Evolutionary conservation across 2,888 invertebrate species (phyloP), one percentile per base, ranked within the genome.

Genomic region (Drosophila prolongata): DNA sequence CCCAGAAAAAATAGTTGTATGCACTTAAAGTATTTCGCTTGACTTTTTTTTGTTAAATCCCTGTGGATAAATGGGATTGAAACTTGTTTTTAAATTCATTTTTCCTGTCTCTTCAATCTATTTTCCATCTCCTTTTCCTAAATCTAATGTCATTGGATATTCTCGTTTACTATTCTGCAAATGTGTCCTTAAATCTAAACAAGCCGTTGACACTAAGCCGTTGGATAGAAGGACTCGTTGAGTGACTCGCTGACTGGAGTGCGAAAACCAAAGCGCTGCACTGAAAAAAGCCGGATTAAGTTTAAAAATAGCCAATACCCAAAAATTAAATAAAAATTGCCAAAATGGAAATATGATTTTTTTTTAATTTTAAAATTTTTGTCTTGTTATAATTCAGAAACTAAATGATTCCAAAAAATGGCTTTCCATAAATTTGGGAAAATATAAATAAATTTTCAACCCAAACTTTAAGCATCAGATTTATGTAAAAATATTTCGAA

Each of bases 141-240:
- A 44, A 60, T 38, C 66, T 79, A 78, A 81, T 79, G 70, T 61
- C 66, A 47, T 65, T 73, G 75, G 57, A 68, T 68, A 35, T 75
- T 67, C 44, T 57, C 72, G 54, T 68, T 69, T 56, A 62, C 59
- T 70, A 43, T 65, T 61, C 60, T 64, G 66, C 64, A 64, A 81
- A 77, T 76, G 71, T 64, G 47, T 47, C 69, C 62, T 44, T 79
- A 86, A 82, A 82, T 82, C 82, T 77, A 82, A 72, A 83, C 80
- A 80, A 80, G 75, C 70, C 80, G 79, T 80, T 86, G 82, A 79
- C 73, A 70, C 73, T 75, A 71, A 75, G 83, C 83, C 79, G 80
- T 80, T 80, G 77, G 75, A 67, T 64, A 43, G 69, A 53, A 43
- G 43, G 60, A 64, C 47, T 60, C 59, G 43, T 65, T 62, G 60